These are phyloP conservation scores for Brenthis ino DNA, from an alignment of 2,888 invertebrate genomes.

Conservation along the genomic window DNA sequence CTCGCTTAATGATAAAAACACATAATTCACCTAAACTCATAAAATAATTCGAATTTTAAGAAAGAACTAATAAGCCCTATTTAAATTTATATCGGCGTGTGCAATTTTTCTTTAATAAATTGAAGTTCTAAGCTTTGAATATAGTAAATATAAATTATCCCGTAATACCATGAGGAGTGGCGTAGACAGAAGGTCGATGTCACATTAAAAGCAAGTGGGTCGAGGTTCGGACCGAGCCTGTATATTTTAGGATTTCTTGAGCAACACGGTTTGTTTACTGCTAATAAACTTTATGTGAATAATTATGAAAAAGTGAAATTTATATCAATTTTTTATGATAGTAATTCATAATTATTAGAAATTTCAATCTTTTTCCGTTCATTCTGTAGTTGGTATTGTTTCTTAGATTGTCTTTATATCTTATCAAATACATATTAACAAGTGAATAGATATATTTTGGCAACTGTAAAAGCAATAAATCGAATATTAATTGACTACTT, in stretches of 20 bases:
- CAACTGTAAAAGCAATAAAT: too few species aligned
- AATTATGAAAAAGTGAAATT: background rate
- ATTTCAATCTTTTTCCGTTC: too few species aligned
- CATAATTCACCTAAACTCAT: too few species aligned
- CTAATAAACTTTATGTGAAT: constrained; percentile 1
- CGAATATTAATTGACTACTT: too few species aligned
- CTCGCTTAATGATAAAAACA: too few species aligned
- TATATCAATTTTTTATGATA: background rate
- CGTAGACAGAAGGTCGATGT: constrained; percentile 33
- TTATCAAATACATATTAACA: too few species aligned
- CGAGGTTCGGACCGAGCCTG: constrained; percentile 55
- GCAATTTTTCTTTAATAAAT: background rate
- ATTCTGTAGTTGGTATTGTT: too few species aligned
- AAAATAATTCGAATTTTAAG: too few species aligned
- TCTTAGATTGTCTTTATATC: too few species aligned
- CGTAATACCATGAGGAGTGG: constrained; percentile 31
- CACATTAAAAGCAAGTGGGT: constrained; percentile 55
- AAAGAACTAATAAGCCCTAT: too few species aligned
- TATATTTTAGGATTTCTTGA: constrained; percentile 70
- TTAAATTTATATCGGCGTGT: background rate
- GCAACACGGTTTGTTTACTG: constrained; percentile 48
- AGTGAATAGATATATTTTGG: too few species aligned
- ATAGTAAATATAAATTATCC: constrained; percentile 23
- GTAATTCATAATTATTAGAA: too few species aligned
- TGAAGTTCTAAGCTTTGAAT: background rate